Base-by-base conservation (phyloP, 2,888 invertebrate genomes). In the Drosophila gaucha region DNA sequence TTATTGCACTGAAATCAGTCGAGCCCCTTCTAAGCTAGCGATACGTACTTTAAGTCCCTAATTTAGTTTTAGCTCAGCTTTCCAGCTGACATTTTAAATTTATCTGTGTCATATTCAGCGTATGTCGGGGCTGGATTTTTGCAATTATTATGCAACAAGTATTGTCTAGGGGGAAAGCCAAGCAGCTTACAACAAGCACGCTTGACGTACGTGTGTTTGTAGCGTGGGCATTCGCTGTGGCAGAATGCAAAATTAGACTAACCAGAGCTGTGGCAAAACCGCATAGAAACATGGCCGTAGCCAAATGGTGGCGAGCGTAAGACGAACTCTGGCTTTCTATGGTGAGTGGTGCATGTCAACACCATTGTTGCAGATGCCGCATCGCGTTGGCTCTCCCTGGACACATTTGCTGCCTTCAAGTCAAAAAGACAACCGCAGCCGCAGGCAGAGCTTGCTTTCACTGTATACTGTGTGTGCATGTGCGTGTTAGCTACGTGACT, bases 131-230 rank as follows among this genome's bases (percentile, higher is more conserved):
- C 16, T 3, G 31, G 51, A 56, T 55, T 46, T 63, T 44, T 18
- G 44, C 31, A 66, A 62, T 82, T 86, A 67, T 69, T 86, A 84
- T 84, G 78, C 87, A 86, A 80, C 87, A 86, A 80, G 80, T 84
- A 59, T 64, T 70, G 60, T 72, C 68, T 65, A 18, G n/a, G 43
- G 55, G 52, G 55, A 74, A 57, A 58, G 54, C 54, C 58, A 44
- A 46, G 63, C 47, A 26, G 62, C 44, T 51, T 50, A 41, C 43
- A 58, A 14, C 30, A 36, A 20, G 36, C 49, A 46, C 30, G 51
- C 38, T 6, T 8, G 16, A 5, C 6, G 14, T n/a, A 6, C 30
- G 57, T 41, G 18, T 36, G 33, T 49, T 38, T 47, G 31, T 41
- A 26, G 55, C n/a, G 12, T 63, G 56, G 51, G 24, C 74, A 50